phyloP scores from a whole-genome alignment of 2,113 vertebrate species.

The Chionis minor region DNA sequence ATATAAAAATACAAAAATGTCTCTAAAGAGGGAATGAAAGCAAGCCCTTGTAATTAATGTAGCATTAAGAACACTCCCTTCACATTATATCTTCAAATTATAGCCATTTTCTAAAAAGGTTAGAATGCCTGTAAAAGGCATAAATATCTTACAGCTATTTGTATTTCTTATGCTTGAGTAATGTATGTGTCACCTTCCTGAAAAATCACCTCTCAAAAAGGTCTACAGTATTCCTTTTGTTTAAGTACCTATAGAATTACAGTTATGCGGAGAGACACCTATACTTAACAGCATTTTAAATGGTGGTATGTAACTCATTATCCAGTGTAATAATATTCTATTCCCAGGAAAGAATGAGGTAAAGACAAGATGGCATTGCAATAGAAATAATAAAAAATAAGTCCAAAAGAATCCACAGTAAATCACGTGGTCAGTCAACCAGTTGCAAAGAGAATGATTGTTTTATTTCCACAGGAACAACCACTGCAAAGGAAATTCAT shows the following conservation, averaged over 20 bases:
- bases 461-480: neutral
- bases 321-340: neutral
- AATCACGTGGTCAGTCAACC: neutral
- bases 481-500: neutral
- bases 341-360: neutral
- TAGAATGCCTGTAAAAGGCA: slow-evolving; percentile 46
- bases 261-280: neutral
- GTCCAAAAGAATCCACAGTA: neutral
- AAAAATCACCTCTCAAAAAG: slow-evolving; percentile 35
- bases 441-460: neutral
- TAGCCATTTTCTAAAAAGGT: slow-evolving; percentile 71
- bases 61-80: slow-evolving; percentile 67
- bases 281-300: slow-evolving; percentile 20
- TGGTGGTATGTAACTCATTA: neutral
- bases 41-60: slow-evolving; percentile 61
- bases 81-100: slow-evolving; percentile 58
- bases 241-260: slow-evolving; percentile 21
- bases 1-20: slow-evolving; percentile 66
- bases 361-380: neutral
- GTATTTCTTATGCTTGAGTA: slow-evolving; percentile 38
- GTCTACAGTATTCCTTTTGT: slow-evolving; percentile 13
- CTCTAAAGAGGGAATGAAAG: slow-evolving; percentile 63
- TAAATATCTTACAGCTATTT: slow-evolving; percentile 52
- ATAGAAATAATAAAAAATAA: neutral
- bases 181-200: slow-evolving; percentile 19